Evolutionary conservation across 1,140 invertebrate species (phyloP), one percentile per base, ranked within the genome.

Genomic region (Monochamus saltuarius): DNA sequence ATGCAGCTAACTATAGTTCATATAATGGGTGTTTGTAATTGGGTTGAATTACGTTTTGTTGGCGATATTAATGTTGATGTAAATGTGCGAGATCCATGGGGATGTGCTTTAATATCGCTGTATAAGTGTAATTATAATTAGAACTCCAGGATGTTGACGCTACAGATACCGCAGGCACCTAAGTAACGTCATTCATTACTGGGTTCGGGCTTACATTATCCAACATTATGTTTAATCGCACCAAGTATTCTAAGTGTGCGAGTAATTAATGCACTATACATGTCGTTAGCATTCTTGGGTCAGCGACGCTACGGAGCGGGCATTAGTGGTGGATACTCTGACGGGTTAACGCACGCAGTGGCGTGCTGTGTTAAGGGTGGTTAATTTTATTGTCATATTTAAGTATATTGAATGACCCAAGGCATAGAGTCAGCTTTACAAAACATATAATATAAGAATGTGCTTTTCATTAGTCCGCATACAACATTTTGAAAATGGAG

Each of bases 161-260:
- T 54, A 49, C 46, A 49, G 46, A 49, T 49, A 49, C 46, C 46
- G 22, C 46, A 49, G n/a, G 17, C 56, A 63, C 50, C 62, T 65
- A 65, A 67, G 65, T 67, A 67, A 67, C 65, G 56, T 61, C 65
- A 65, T 67, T 64, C 65, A 67, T 67, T 67, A 67, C 62, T 45
- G 62, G 59, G 65, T 67, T 64, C 65, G 51, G 62, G 59, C 58
- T 56, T 56, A 55, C 59, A 61, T 64, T 62, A 67, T 61, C 65
- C 58, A 52, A 61, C 65, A 62, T 67, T 64, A 61, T 61, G 55
- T 62, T 64, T 65, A 67, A 65, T 67, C 65, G 65, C 62, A 37
- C 62, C 65, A 67, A 67, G 59, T 61, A 67, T 67, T 64, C 65
- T 58, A 66, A 66, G 75, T 78, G 11, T 77, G 78, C 72, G 11